Evolutionary conservation across 1,140 invertebrate species (phyloP), one percentile per base, ranked within the genome.

Genomic region (Drosophila asahinai): DNA sequence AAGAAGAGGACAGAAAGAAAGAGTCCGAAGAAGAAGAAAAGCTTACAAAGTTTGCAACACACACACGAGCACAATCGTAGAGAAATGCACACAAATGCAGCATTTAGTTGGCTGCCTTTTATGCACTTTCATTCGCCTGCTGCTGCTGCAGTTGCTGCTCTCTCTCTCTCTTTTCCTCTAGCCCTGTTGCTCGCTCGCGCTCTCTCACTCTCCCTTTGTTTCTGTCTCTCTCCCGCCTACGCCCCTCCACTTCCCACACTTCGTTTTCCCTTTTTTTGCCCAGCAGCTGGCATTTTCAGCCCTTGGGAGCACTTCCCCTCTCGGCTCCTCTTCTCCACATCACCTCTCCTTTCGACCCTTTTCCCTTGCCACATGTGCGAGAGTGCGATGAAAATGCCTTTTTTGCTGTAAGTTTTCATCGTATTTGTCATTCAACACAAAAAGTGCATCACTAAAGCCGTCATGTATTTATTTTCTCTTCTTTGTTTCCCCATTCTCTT

Each of bases 81-180:
- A 47, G 27, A 61, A 62, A 58, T 52, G 52, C 48, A 70, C 22
- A 61, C 25, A 62, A 30, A 43, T 73, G 47, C 55, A 61, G 11
- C 45, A 49, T 76, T 81, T 65, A 60, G 52, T 66, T 45, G 57
- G 43, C 52, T 51, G 61, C 36, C 47, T 74, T 51, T 78, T 77
- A 67, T 79, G 82, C 77, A 89, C 86, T 80, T 81, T 80, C 81
- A 72, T 83, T 77, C 63, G 61, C 47, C 33, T 60, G 58, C 77
- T 54, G 58, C 55, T 52, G 45, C 51, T 42, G 51, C 49, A 11
- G 27, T 22, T 30, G 54, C 42, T 59, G 36, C 60, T 30, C 52
- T 64, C 66, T 65, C 40, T 45, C 36, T 15, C 9, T 22, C 45
- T 9, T 22, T 55, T n/a, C 17, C 43, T 60, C 30, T 67, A 19